Evolutionary conservation across 2,888 invertebrate genomes (phyloP).

Genomic region (Neria commutata): DNA sequence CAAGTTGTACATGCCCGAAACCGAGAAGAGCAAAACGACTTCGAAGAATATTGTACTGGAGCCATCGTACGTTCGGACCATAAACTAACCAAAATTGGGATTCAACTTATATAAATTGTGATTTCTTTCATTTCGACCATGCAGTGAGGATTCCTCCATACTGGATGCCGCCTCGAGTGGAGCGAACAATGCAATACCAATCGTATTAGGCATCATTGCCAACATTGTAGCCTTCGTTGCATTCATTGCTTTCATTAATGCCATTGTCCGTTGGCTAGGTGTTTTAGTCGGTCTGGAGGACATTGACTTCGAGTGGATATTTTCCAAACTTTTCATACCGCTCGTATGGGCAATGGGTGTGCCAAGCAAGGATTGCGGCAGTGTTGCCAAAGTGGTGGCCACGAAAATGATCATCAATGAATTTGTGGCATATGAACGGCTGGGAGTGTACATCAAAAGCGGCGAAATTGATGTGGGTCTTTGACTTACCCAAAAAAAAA

Average conservation of each 20-base stretch:
- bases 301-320: conserved; percentile 73
- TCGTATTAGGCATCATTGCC: conserved; percentile 86
- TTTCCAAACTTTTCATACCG: conserved; percentile 91
- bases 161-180: conserved; percentile 93
- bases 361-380: conserved; percentile 69
- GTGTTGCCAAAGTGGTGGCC: conserved; percentile 83
- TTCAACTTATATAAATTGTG: conserved; percentile 8
- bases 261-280: conserved; percentile 81
- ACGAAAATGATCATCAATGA: conserved; percentile 91
- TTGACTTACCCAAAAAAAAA: not conserved
- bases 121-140: conserved; percentile 18
- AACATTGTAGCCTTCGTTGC: conserved; percentile 93
- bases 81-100: not conserved
- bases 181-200: conserved; percentile 77
- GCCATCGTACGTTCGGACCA: conserved; percentile 72
- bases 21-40: conserved; percentile 76
- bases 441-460: conserved; percentile 69
- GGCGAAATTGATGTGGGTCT: conserved; percentile 49
- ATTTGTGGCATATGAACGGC: conserved; percentile 84
- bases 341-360: conserved; percentile 87
- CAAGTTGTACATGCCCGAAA: conserved; percentile 92
- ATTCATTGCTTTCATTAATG: conserved; percentile 84
- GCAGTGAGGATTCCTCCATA: conserved; percentile 80
- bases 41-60: conserved; percentile 76
- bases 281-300: conserved; percentile 72